Percentiles rank a stretch among this genome's conserved stretches.
These are phyloP conservation scores for Schizopygopsis malacanthus DNA, from an alignment of 2,797 vertebrate genomes.

Conservation along the genomic window DNA sequence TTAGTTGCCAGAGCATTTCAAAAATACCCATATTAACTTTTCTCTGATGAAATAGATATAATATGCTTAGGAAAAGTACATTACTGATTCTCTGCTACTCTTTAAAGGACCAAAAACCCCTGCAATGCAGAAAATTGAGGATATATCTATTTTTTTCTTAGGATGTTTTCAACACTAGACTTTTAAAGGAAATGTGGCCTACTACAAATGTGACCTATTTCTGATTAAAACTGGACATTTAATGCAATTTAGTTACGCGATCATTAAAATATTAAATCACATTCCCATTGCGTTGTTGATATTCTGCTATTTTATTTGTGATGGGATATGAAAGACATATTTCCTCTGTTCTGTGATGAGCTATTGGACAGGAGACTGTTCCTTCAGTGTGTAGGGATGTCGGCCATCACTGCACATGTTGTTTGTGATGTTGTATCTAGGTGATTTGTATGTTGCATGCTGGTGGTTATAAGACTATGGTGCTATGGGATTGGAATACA, in stretches of 20 bases:
- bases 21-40: constrained; percentile 46
- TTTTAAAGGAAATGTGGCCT: not conserved
- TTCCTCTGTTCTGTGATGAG: not conserved
- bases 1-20: constrained; percentile 35
- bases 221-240: not conserved
- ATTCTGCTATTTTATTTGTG: not conserved
- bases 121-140: constrained; percentile 66
- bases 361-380: not conserved
- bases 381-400: constrained; percentile 2
- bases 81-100: constrained; percentile 14
- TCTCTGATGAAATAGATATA: constrained; percentile 41
- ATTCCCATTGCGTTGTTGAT: not conserved
- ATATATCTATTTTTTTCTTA: constrained; percentile 47
- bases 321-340: not conserved
- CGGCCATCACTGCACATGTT: not conserved
- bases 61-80: constrained; percentile 53
- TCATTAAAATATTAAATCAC: not conserved
- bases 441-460: constrained; percentile 8
- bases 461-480: not conserved
- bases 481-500: constrained; percentile 5
- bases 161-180: not conserved
- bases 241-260: not conserved
- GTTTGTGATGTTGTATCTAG: constrained; percentile 27
- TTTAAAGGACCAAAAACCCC: constrained; percentile 37
- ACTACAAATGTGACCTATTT: not conserved